Conservation (phyloP, 2,797 vertebrate species). For the Fringilla coelebs region DNA sequence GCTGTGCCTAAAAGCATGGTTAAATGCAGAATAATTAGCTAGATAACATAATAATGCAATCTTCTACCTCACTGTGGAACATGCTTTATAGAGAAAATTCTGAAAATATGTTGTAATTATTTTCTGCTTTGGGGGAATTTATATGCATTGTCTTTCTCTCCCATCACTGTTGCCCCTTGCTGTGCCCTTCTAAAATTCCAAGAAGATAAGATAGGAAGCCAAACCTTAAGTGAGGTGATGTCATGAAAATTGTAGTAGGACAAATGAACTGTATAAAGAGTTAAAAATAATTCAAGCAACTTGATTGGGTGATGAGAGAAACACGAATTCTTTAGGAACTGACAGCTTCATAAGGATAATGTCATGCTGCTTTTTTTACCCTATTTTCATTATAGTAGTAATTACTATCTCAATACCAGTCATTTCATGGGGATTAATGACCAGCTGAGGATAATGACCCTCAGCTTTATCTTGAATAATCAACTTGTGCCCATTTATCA, state of each 20-base stretch:
- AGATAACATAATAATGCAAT: background rate
- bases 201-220: background rate
- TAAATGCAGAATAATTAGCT: background rate
- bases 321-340: slow-evolving; percentile 15
- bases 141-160: background rate
- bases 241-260: background rate
- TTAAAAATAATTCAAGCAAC: background rate
- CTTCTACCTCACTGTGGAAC: background rate
- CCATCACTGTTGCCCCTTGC: background rate
- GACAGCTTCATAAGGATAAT: slow-evolving; percentile 16
- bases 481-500: slow-evolving; percentile 27
- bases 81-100: background rate
- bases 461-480: slow-evolving; percentile 39
- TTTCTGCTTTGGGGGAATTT: background rate
- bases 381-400: slow-evolving; percentile 47
- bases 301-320: background rate
- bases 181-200: background rate
- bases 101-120: background rate
- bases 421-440: slow-evolving; percentile 54
- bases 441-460: slow-evolving; percentile 48
- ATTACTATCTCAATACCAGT: slow-evolving; percentile 41
- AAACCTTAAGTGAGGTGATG: background rate
- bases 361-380: background rate
- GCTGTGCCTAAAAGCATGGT: background rate
- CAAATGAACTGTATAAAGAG: background rate